Evolutionary conservation across 1,140 invertebrate genomes (phyloP), one percentile per base, ranked within the genome.

Genomic region (Mylabris phalerata): DNA sequence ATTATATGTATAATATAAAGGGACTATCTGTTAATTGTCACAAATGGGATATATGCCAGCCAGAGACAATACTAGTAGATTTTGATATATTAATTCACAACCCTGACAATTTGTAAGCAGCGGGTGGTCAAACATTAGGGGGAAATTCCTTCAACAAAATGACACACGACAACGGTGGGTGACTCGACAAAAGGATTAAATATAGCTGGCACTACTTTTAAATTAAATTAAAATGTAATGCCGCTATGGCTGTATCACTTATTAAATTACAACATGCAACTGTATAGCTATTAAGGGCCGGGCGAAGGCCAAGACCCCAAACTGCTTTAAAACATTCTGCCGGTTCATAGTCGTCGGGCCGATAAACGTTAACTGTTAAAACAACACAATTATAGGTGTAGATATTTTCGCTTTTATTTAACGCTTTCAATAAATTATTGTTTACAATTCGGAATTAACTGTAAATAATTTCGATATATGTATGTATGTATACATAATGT

Each of bases 231-330:
- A 65, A 64, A 67, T 61, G 56, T 67, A 63, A 67, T 63, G 60
- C 47, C 49, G 55, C 62, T 59, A 57, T 57, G 54, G 59, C 58
- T 62, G 59, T 61, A 54, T 61, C 63, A 54, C 56, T 68, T 68
- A 68, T 68, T 68, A 66, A 68, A 68, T 68, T 68, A 66, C 54
- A 58, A 64, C 64, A 66, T 68, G 66, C 62, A 66, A 66, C 62
- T 64, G 45, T 54, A 51, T 51, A 51, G 47, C 50, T 55, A 54
- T 48, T 55, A 55, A 59, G 51, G 58, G 58, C 50, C 54, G 51
- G 54, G 51, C 51, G 58, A 55, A 55, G 51, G 51, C 58, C 51
- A 54, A 45, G 51, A 11, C 51, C 51, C 51, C 42, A 41, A 54
- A 46, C 42, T 54, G 51, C 26, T 54, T 54, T 54, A 54, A 19